Conservation (phyloP, 2,113 vertebrate species). For the Halcyon senegalensis region DNA sequence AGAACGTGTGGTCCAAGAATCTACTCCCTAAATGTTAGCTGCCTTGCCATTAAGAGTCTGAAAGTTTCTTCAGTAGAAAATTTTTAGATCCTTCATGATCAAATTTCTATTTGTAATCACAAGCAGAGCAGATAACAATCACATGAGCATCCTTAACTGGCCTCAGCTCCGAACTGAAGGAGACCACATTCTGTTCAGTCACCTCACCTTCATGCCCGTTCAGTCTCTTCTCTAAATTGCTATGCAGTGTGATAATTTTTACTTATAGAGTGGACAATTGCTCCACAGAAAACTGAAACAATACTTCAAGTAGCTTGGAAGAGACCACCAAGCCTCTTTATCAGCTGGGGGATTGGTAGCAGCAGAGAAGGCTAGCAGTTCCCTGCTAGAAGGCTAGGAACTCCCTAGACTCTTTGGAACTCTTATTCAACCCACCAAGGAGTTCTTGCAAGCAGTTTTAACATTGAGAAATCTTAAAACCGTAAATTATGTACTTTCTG, state of each 20-base stretch:
- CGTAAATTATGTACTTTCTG: background rate
- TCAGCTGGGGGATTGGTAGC: accelerated
- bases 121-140: background rate
- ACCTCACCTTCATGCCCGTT: background rate
- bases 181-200: background rate
- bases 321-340: background rate
- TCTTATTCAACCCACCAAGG: background rate
- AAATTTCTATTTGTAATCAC: background rate
- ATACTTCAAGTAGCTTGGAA: background rate
- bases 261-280: background rate
- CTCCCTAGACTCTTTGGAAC: background rate
- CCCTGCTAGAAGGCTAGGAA: background rate
- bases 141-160: background rate
- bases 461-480: background rate
- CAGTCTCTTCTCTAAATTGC: background rate
- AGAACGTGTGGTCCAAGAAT: background rate
- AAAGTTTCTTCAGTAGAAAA: background rate
- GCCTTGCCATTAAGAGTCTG: background rate
- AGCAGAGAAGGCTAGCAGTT: background rate
- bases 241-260: background rate
- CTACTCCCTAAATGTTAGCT: background rate
- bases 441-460: background rate
- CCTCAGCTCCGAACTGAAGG: background rate
- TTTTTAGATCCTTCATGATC: background rate
- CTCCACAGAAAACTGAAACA: background rate